These are phyloP conservation scores for Criorhina ranunculi DNA, from an alignment of 2,888 invertebrate species.

Conservation along the genomic window DNA sequence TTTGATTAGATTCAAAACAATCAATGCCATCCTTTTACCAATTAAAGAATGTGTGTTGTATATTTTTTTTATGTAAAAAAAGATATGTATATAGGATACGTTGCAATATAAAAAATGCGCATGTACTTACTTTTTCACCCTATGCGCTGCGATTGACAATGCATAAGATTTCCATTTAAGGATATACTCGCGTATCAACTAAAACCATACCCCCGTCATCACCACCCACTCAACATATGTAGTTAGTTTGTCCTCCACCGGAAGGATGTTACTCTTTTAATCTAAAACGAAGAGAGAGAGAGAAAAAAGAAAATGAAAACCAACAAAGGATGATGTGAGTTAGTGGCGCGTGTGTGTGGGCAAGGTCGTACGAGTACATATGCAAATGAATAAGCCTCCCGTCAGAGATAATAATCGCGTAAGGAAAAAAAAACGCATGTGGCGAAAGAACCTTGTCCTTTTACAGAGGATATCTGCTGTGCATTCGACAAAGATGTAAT, in stretches of 20 bases:
- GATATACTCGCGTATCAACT: constrained; percentile 33
- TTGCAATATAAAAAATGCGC: constrained; percentile 37
- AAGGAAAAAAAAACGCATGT: neutral
- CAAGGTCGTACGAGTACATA: constrained; percentile 56
- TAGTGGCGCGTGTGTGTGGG: constrained; percentile 17
- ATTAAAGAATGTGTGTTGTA: constrained; percentile 5
- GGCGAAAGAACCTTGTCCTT: constrained; percentile 39
- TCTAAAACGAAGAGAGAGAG: constrained; percentile 28
- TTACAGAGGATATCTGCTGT: neutral
- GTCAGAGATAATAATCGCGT: constrained; percentile 21
- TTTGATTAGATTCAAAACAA: neutral
- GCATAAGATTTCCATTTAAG: constrained; percentile 59
- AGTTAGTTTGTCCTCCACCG: constrained; percentile 20
- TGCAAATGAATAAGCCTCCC: constrained; percentile 22
- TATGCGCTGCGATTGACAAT: constrained; percentile 36
- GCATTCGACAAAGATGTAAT: constrained; percentile 6
- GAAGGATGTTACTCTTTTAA: constrained; percentile 47
- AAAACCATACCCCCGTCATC: constrained; percentile 9
- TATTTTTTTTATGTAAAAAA: neutral
- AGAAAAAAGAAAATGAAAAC: neutral
- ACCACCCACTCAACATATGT: constrained; percentile 1
- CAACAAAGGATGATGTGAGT: constrained; percentile 13
- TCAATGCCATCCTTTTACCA: constrained; percentile 26
- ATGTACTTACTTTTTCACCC: constrained; percentile 33
- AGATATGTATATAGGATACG: neutral